Conservation (phyloP, 1,140 invertebrate species). For the Meloidogyne hapla region DNA sequence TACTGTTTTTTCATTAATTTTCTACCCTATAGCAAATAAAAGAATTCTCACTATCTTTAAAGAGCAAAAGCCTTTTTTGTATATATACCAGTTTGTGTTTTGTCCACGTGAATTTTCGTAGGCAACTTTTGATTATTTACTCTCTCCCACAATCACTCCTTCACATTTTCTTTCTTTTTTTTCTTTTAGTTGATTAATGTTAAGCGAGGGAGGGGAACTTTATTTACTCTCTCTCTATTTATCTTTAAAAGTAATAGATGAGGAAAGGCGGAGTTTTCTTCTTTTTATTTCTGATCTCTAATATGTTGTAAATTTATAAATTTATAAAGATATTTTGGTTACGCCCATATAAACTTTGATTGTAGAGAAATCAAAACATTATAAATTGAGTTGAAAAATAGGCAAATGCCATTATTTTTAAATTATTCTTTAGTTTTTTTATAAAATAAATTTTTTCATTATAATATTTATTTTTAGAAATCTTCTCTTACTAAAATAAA, state of each 20-base stretch:
- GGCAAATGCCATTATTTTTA: neutral
- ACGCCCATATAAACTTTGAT: neutral
- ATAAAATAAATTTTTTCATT: no score
- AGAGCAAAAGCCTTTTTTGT: neutral
- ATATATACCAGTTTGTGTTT: no score
- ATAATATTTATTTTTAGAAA: no score
- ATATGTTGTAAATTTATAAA: conserved; percentile 3
- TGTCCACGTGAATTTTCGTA: no score
- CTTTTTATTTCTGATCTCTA: neutral
- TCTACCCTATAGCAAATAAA: neutral
- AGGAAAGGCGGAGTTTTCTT: neutral
- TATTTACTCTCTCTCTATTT: neutral
- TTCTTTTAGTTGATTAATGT: no score
- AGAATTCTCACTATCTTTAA: neutral
- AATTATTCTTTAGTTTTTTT: no score
- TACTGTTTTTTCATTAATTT: no score
- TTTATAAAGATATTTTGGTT: neutral
- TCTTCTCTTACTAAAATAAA: no score
- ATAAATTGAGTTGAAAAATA: neutral
- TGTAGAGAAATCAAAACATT: neutral
- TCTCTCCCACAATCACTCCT: no score
- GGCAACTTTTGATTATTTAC: no score
- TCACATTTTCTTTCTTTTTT: no score
- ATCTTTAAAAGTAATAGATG: neutral
- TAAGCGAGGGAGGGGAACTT: no score